Base-by-base conservation (phyloP, 2,113 vertebrate species). In the Brachyhypopomus gauderio region DNA sequence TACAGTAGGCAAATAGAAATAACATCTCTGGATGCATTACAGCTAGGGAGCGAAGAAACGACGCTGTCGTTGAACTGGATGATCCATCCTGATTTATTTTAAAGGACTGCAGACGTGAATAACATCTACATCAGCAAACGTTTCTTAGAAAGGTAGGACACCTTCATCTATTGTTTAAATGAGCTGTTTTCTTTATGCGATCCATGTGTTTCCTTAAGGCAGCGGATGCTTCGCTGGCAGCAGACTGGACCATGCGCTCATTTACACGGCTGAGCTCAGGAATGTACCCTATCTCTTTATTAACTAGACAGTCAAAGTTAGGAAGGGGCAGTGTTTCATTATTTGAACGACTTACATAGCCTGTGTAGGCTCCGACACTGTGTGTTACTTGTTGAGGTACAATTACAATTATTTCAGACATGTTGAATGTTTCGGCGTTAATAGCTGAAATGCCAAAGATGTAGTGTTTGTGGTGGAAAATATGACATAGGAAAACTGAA, bases 81-180 rank as follows among this genome's bases (percentile, higher is more conserved):
- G 45, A 70, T 64, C 63, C 64, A 11, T 59, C 38, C 36, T 20
- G 81, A 22, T 75, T 64, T 64, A 27, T 59, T 30, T 67, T 59
- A 59, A 77, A 52, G 86, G 80, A 84, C 75, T 81, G 79, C 75
- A 30, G 34, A 23, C 4, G 63, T 55, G 70, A 48, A 70, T 79
- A 52, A 5, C 74, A 41, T 64, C 52, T 19, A 55, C 70, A 73
- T 64, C 48, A 34, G 71, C 30, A 16, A 74, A 58, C 55, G 66
- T 67, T 36, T 22, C n/a, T 71, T 72, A 62, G 41, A 12, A 75
- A 71, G 85, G 86, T 88, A 88, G 86, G 83, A 72, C 55, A 52
- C 9, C 27, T 19, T 48, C 30, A 30, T 80, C 34, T 11, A 4
- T 66, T 6, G n/a, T 56, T 59, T 58, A 34, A 58, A 73, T 25